Percentiles rank a stretch among this genome's conserved stretches.
Conservation (phyloP, 2,113 vertebrate genomes). For the Polypterus bichir region DNA sequence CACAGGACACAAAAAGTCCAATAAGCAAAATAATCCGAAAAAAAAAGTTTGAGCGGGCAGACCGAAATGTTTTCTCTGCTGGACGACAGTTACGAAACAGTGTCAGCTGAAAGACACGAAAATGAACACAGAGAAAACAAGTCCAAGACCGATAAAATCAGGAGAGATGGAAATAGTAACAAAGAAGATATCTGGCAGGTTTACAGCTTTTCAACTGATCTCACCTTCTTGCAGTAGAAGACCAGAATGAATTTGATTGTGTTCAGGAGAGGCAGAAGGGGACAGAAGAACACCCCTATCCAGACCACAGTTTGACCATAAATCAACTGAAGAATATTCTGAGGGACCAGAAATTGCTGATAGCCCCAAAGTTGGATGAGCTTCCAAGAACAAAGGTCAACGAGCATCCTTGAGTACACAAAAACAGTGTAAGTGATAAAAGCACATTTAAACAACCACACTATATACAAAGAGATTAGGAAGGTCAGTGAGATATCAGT, state of each 20-base stretch:
- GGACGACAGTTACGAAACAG: slow-evolving; percentile 69
- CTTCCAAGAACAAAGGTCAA: slow-evolving; percentile 47
- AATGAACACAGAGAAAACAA: neutral
- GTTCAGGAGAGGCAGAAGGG: slow-evolving; percentile 69
- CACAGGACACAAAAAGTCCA: slow-evolving; percentile 52
- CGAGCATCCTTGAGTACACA: slow-evolving; percentile 49
- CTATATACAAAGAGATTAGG: too few species aligned
- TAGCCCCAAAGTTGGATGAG: slow-evolving; percentile 44
- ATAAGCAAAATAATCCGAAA: slow-evolving; percentile 70
- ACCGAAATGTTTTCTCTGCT: slow-evolving; percentile 61
- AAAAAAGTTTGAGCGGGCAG: slow-evolving; percentile 65
- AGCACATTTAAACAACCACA: too few species aligned
- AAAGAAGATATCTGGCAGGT: neutral
- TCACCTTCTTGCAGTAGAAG: slow-evolving; percentile 73
- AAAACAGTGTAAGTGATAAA: too few species aligned
- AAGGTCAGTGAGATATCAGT: too few species aligned
- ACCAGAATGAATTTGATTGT: slow-evolving; percentile 62
- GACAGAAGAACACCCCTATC: slow-evolving; percentile 73
- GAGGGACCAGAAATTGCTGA: slow-evolving; percentile 64
- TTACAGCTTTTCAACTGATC: neutral
- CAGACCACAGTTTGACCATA: slow-evolving; percentile 77
- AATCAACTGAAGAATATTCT: slow-evolving; percentile 66
- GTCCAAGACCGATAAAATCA: neutral
- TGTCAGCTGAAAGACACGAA: slow-evolving; percentile 40
- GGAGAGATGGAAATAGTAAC: neutral